Conservation (phyloP, 2,888 invertebrate genomes). For the Leucoptera coffeella region DNA sequence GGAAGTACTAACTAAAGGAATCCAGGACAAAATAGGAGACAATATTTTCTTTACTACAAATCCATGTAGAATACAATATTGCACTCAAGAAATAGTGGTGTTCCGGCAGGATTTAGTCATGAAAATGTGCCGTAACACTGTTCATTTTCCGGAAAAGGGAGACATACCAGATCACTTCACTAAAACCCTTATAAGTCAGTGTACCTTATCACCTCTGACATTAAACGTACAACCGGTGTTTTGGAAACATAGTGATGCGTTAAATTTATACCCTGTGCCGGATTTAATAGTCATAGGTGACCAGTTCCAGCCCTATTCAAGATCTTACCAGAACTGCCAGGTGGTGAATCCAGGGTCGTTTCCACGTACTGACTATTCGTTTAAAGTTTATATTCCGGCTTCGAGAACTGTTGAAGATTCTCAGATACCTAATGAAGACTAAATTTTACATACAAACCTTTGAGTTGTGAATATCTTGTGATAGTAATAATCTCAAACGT, state of each 20-base stretch:
- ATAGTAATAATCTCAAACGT: too few relatives aligned
- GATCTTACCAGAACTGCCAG: conserved; percentile 67
- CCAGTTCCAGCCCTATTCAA: conserved; percentile 77
- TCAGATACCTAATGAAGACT: conserved; percentile 56
- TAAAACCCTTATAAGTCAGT: conserved; percentile 83
- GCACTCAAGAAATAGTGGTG: conserved; percentile 88
- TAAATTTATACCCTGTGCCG: conserved; percentile 87
- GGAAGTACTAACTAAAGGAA: conserved; percentile 63
- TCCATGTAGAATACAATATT: conserved; percentile 93
- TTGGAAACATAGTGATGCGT: conserved; percentile 84
- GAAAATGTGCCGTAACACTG: conserved; percentile 84
- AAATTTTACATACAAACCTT: too few relatives aligned
- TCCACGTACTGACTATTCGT: conserved; percentile 80
- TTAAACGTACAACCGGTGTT: conserved; percentile 84
- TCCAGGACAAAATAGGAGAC: conserved; percentile 51
- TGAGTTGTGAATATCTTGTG: too few relatives aligned
- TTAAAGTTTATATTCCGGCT: conserved; percentile 84
- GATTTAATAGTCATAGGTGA: conserved; percentile 92
- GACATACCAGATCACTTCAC: conserved; percentile 78
- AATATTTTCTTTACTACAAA: conserved; percentile 77
- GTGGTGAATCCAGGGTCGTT: conserved; percentile 92
- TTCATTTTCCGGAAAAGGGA: conserved; percentile 75
- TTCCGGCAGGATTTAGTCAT: conserved; percentile 86
- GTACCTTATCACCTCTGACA: conserved; percentile 81
- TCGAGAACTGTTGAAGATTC: conserved; percentile 76